phyloP scores from a whole-genome alignment of 2,888 invertebrate genomes.

The Hedychridium roseum region DNA sequence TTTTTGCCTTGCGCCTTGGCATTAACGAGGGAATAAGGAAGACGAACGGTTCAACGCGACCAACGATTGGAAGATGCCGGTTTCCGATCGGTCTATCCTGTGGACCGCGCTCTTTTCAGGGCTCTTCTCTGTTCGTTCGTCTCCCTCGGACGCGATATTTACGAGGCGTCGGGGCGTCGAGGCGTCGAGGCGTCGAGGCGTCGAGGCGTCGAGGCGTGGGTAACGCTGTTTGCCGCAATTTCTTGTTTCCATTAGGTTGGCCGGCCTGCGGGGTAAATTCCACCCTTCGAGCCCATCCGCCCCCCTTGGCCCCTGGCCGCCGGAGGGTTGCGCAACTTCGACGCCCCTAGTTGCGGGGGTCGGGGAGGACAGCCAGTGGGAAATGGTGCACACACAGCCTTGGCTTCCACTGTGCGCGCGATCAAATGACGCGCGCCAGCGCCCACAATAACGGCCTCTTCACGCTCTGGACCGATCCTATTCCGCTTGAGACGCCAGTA shows the following conservation, averaged over 20 bases:
- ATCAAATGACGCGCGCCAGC: conserved; percentile 62
- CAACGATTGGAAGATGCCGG: conserved; percentile 14
- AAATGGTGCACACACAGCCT: conserved; percentile 53
- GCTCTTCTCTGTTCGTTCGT: conserved; percentile 14
- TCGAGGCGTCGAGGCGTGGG: conserved; percentile 59
- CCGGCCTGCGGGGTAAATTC: conserved; percentile 60
- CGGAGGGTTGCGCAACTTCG: conserved; percentile 41
- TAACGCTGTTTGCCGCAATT: conserved; percentile 63
- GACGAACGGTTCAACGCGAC: background rate
- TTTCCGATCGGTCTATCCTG: background rate
- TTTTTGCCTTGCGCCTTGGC: too few species aligned
- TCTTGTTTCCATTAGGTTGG: conserved; percentile 64
- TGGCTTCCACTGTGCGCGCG: conserved; percentile 49
- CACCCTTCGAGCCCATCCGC: conserved; percentile 35
- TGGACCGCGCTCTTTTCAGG: conserved; percentile 1
- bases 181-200: too few species aligned
- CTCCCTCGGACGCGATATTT: conserved; percentile 46
- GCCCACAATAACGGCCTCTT: conserved; percentile 61
- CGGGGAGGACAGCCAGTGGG: conserved; percentile 27
- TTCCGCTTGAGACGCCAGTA: conserved; percentile 19
- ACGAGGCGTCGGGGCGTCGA: conserved; percentile 58
- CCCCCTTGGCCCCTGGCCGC: conserved; percentile 14
- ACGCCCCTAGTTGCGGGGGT: conserved; percentile 9
- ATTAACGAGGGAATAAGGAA: background rate
- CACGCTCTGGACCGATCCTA: conserved; percentile 45